Evolutionary conservation across 2,888 invertebrate genomes (phyloP).

Genomic region (Ischnura elegans): DNA sequence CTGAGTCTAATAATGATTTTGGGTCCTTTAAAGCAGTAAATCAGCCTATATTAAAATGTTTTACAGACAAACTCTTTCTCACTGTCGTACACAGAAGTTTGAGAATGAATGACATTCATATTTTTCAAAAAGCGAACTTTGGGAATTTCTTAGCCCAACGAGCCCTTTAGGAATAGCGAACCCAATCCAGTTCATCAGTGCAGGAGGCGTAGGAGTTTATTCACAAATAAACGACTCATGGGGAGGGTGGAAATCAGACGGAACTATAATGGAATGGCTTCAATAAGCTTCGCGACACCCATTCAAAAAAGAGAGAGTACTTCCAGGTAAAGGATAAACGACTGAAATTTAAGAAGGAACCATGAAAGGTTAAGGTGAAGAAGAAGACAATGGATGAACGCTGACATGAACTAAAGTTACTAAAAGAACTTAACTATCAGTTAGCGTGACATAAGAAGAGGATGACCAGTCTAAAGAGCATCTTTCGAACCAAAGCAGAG

Average conservation of each 20-base stretch:
- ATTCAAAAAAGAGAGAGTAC: slow-evolving; percentile 36
- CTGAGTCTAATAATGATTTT: too few relatives aligned
- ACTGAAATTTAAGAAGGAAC: background rate
- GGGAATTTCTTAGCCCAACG: background rate
- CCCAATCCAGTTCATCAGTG: background rate
- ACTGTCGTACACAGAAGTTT: too few relatives aligned
- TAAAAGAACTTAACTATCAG: too few relatives aligned
- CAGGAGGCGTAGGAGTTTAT: background rate
- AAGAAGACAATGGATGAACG: background rate
- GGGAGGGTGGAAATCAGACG: background rate
- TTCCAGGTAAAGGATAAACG: background rate
- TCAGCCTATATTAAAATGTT: too few relatives aligned
- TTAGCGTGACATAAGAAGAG: background rate
- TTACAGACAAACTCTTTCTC: too few relatives aligned
- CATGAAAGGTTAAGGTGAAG: background rate
- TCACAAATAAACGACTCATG: background rate
- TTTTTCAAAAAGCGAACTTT: background rate
- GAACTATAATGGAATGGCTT: background rate
- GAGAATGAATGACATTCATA: too few relatives aligned
- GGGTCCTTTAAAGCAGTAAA: too few relatives aligned
- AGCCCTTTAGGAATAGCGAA: background rate
- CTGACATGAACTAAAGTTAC: background rate
- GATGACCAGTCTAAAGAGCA: background rate
- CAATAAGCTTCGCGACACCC: background rate
- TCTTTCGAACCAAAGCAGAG: background rate